Evolutionary conservation across 2,113 vertebrate species (phyloP).

Genomic region (Phylloscopus whistleri): DNA sequence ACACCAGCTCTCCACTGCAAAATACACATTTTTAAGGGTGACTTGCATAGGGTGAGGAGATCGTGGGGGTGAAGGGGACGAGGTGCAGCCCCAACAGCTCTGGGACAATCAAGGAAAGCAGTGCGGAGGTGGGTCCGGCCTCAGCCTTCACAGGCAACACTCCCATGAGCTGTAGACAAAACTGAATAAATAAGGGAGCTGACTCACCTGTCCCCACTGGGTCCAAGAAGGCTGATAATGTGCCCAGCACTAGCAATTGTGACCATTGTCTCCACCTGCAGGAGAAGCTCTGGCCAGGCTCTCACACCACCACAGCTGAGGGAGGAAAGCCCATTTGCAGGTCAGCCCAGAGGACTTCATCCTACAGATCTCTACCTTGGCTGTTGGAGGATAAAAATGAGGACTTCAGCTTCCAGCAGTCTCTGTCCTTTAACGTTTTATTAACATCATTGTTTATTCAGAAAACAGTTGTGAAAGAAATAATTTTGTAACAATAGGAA

Average conservation of each 20-base stretch:
- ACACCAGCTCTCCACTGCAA: neutral
- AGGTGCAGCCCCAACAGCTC: neutral
- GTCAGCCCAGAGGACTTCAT: neutral
- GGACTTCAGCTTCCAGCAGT: neutral
- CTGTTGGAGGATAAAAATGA: neutral
- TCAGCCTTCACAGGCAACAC: rapidly evolving
- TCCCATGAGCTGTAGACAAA: neutral
- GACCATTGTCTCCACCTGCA: neutral
- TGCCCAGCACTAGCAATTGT: neutral
- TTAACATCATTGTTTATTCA: conserved; percentile 4
- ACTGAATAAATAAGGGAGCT: neutral
- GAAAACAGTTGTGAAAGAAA: neutral
- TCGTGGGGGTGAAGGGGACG: neutral
- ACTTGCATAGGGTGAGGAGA: neutral
- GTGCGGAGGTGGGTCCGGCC: neutral
- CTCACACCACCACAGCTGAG: neutral
- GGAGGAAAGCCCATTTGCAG: neutral
- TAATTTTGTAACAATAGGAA: conserved; percentile 34
- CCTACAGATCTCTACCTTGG: neutral
- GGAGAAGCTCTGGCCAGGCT: neutral
- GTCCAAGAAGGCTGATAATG: neutral
- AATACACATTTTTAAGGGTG: neutral
- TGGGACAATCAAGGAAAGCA: neutral
- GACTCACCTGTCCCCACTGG: neutral
- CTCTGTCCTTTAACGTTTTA: conserved; percentile 39